A percentile compares a stretch with the other conserved stretches of the same genome.
Evolutionary conservation across 2,113 vertebrate species (phyloP).

Genomic region (Leiothrix lutea): DNA sequence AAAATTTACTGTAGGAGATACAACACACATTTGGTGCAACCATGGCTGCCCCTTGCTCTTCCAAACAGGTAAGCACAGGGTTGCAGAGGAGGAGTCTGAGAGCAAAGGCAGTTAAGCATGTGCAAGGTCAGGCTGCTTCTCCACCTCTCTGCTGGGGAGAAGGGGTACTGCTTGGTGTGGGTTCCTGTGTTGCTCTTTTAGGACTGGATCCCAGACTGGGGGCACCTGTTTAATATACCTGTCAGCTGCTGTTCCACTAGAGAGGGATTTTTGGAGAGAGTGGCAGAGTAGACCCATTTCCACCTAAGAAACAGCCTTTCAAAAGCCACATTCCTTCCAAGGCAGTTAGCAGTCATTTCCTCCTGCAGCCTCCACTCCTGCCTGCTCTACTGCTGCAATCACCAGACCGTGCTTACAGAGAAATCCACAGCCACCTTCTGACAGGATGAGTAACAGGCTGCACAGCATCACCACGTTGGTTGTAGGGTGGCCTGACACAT

Average conservation of each 20-base stretch:
- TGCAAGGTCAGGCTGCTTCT: background rate
- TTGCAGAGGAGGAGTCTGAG: background rate
- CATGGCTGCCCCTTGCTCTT: background rate
- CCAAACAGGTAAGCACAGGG: background rate
- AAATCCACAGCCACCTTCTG: background rate
- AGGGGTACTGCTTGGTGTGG: background rate
- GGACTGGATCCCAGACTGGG: background rate
- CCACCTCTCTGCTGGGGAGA: background rate
- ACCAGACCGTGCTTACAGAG: background rate
- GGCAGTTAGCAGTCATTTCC: background rate
- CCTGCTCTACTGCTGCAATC: background rate
- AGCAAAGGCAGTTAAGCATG: fast-evolving
- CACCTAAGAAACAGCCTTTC: background rate
- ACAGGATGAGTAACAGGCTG: background rate
- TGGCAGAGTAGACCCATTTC: background rate
- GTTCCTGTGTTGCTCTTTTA: background rate
- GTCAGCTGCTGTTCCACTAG: background rate
- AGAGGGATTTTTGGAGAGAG: background rate
- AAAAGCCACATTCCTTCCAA: background rate
- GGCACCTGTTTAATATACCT: background rate
- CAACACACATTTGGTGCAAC: background rate
- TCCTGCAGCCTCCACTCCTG: background rate
- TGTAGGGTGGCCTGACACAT: background rate
- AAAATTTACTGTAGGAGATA: background rate
- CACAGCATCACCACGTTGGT: fast-evolving